Conservation (phyloP, 2,888 invertebrate species). For the Hirtodrosophila trivittata region DNA sequence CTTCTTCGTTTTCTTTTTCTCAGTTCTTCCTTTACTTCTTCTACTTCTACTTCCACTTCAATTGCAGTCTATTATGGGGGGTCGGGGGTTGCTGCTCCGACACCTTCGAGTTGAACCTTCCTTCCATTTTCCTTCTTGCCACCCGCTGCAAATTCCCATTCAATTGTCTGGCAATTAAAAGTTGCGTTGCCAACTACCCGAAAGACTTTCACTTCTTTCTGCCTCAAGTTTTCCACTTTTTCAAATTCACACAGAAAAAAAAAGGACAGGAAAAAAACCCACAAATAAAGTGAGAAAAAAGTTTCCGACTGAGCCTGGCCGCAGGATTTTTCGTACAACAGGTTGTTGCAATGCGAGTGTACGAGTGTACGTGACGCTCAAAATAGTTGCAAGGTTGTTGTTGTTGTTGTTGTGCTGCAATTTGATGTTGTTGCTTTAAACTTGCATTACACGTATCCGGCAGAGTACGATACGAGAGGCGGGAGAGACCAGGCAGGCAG, state of each 20-base stretch:
- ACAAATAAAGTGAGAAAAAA: constrained; percentile 14
- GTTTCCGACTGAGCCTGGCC: constrained; percentile 45
- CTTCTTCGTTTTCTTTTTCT: neutral
- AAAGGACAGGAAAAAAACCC: constrained; percentile 21
- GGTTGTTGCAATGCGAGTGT: constrained; percentile 69
- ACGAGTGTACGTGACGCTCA: constrained; percentile 63
- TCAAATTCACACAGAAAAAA: constrained; percentile 21
- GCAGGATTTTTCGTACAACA: constrained; percentile 66
- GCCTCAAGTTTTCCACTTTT: constrained; percentile 27
- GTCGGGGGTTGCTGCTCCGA: too few relatives aligned
- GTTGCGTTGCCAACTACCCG: constrained; percentile 53
- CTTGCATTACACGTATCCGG: constrained; percentile 76
- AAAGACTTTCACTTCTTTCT: constrained; percentile 63
- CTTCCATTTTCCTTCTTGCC: neutral
- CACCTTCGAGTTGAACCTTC: too few relatives aligned
- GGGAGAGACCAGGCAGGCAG: constrained; percentile 19
- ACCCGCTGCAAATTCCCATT: constrained; percentile 33
- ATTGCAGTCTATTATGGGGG: too few relatives aligned
- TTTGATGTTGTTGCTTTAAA: constrained; percentile 62
- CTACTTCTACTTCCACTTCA: neutral
- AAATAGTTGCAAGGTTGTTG: constrained; percentile 66
- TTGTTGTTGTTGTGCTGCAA: constrained; percentile 27
- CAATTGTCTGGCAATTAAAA: constrained; percentile 73
- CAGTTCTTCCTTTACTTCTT: neutral
- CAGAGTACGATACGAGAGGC: constrained; percentile 5